Evolutionary conservation across 2,797 vertebrate genomes (phyloP).

Genomic region (Malurus splendens): DNA sequence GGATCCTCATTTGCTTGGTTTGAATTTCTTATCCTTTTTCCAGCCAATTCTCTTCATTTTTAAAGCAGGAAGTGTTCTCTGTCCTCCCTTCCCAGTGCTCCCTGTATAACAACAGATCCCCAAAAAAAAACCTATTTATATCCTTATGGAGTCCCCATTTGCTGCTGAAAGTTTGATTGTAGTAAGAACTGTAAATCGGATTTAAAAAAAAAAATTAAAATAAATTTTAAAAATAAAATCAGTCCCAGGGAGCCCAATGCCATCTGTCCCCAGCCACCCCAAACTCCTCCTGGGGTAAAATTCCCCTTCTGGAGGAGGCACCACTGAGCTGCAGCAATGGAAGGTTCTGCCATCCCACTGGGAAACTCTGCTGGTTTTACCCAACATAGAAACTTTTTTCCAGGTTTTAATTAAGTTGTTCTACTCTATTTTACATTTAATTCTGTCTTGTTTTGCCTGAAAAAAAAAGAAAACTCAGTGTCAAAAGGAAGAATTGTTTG

Average conservation of each 20-base stretch:
- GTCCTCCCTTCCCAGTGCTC: background rate
- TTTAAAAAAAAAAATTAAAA: too few relatives aligned
- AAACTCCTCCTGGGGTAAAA: too few relatives aligned
- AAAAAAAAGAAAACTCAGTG: background rate
- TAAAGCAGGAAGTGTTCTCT: background rate
- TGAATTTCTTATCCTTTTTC: background rate
- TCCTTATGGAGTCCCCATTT: background rate
- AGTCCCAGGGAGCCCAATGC: too few relatives aligned
- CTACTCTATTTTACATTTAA: fast-evolving
- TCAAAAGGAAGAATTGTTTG: background rate
- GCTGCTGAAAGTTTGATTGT: background rate
- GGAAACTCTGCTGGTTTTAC: background rate
- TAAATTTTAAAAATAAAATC: too few relatives aligned
- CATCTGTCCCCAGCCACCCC: too few relatives aligned
- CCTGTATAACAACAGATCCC: background rate
- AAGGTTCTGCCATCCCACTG: too few relatives aligned
- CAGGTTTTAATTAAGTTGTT: background rate
- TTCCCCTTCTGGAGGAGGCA: too few relatives aligned
- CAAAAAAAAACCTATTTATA: background rate
- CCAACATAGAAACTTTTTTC: background rate
- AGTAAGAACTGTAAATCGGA: background rate
- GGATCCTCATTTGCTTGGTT: background rate
- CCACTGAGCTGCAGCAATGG: too few relatives aligned
- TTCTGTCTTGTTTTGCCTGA: background rate
- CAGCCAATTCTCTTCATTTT: background rate